Evolutionary conservation across 1,140 invertebrate genomes (phyloP).

Genomic region (Apis florea): DNA sequence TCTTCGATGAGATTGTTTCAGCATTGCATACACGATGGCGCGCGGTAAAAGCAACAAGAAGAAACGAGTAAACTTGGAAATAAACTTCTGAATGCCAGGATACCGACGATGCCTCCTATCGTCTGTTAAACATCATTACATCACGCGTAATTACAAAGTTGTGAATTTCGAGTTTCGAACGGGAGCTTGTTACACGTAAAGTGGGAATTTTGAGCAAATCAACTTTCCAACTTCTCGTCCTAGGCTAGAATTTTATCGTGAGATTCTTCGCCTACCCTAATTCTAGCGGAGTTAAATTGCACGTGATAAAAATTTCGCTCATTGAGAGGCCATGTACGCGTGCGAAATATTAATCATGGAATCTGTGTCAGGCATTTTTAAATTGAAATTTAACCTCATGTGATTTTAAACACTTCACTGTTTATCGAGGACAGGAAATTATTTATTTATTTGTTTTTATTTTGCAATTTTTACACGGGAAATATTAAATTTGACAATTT

Average conservation of each 20-base stretch:
- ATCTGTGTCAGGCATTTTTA: not conserved
- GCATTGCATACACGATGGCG: too few species aligned
- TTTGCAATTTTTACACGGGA: not conserved
- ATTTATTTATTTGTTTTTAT: not conserved
- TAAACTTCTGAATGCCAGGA: not conserved
- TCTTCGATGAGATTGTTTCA: too few species aligned
- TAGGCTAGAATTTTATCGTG: not conserved
- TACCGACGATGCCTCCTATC: slow-evolving; percentile 22
- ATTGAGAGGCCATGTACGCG: not conserved
- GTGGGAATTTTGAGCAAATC: not conserved
- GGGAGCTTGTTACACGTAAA: not conserved
- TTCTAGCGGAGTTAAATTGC: not conserved
- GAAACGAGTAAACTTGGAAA: not conserved
- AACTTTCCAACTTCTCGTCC: slow-evolving; percentile 7
- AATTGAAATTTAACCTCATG: too few species aligned
- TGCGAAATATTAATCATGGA: not conserved
- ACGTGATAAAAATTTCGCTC: slow-evolving; percentile 16
- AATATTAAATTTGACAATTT: not conserved
- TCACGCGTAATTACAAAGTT: slow-evolving; percentile 21
- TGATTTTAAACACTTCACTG: not conserved
- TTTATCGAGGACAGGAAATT: not conserved
- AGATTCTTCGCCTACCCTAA: not conserved
- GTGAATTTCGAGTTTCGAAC: not conserved
- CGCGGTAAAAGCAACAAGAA: too few species aligned
- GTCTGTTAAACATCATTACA: slow-evolving; percentile 29